A percentile compares a stretch with the other conserved stretches of the same genome.
These are phyloP conservation scores for Hypsopygia costalis DNA, from an alignment of 2,888 invertebrate species.

Conservation along the genomic window DNA sequence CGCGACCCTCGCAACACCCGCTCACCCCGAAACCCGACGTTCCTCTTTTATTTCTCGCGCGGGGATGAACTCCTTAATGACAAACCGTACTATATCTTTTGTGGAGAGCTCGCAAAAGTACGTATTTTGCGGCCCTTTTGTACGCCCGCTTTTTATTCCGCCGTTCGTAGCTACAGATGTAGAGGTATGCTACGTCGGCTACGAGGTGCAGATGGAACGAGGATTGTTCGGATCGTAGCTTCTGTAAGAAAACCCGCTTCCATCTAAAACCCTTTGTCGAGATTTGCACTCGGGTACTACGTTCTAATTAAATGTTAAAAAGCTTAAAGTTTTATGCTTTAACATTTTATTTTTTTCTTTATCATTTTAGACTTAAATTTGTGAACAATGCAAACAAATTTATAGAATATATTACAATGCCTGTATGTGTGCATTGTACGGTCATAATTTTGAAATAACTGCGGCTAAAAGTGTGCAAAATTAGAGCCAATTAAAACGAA, in stretches of 20 bases:
- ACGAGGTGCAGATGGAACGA: constrained; percentile 48
- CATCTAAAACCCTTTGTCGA: constrained; percentile 47
- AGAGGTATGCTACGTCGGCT: constrained; percentile 20
- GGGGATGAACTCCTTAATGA: constrained; percentile 81
- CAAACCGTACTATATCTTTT: constrained; percentile 81
- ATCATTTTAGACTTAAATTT: neutral
- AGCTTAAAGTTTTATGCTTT: constrained; percentile 12
- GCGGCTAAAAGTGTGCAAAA: constrained; percentile 21
- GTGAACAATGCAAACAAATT: too few relatives aligned
- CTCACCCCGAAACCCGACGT: constrained; percentile 59
- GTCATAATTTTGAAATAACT: constrained; percentile 17
- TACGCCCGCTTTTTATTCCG: constrained; percentile 71
- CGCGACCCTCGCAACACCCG: constrained; percentile 34
- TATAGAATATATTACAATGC: too few relatives aligned
- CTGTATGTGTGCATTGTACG: neutral
- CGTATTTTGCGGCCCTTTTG: constrained; percentile 80
- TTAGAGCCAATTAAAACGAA: constrained; percentile 21
- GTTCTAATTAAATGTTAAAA: constrained; percentile 35
- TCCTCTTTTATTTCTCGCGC: constrained; percentile 80
- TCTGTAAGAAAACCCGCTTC: constrained; percentile 56
- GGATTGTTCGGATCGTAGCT: constrained; percentile 44
- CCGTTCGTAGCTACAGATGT: constrained; percentile 43
- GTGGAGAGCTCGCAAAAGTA: constrained; percentile 79
- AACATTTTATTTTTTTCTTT: neutral
- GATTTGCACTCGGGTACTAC: constrained; percentile 32